These are phyloP conservation scores for Sebastes flavidus DNA, from an alignment of 2,797 vertebrate genomes.

Conservation along the genomic window DNA sequence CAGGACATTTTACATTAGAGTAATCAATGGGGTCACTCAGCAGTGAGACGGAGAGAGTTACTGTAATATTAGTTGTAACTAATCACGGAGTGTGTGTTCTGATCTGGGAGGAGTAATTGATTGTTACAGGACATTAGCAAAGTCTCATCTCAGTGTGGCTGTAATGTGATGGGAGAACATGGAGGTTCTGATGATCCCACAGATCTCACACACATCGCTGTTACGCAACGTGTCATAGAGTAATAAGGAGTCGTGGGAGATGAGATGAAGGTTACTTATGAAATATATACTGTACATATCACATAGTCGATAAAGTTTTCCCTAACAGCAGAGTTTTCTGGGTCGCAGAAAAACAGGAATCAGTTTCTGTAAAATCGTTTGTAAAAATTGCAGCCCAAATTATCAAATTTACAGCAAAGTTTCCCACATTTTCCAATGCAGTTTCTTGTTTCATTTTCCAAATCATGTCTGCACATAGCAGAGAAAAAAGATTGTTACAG, in stretches of 20 bases:
- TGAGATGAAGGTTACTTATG: background rate
- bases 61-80: background rate
- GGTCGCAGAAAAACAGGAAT: background rate
- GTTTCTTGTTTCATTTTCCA: background rate
- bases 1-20: conserved; percentile 12
- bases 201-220: background rate
- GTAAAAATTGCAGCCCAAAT: background rate
- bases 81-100: conserved; percentile 1
- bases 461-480: background rate
- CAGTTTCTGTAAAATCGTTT: background rate
- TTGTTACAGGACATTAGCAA: conserved; percentile 66
- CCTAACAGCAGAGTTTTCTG: background rate
- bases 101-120: conserved; percentile 40
- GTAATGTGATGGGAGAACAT: conserved; percentile 36
- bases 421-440: background rate
- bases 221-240: conserved; percentile 32
- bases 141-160: conserved; percentile 51
- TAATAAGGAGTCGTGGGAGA: background rate
- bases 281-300: background rate
- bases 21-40: background rate
- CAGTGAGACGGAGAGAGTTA: background rate
- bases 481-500: background rate
- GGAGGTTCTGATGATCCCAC: conserved; percentile 25
- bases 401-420: background rate
- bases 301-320: background rate